Evolutionary conservation across 2,113 vertebrate genomes (phyloP), one percentile per base, ranked within the genome.

Genomic region (Paratilapia polleni): DNA sequence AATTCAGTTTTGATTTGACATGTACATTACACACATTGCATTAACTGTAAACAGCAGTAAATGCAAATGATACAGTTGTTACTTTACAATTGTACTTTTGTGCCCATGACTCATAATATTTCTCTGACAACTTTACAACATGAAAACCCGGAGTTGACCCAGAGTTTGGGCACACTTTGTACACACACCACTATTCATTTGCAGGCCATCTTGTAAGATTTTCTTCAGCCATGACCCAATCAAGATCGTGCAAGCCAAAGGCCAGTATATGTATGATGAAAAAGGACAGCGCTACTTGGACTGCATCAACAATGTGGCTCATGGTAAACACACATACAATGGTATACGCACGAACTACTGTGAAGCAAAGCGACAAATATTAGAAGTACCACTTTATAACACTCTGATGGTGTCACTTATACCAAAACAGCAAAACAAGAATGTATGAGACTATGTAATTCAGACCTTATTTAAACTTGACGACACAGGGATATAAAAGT

Each of bases 271-370:
- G 98, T 99, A 97, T 76, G 97, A 99, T 68, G 98, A 99, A 86
- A 97, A 94, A 58, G 97, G 96, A 3, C 94, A 95, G 31, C 95
- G 90, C 80, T 99, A 98, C 91, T 85, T 99, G 83, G 98, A 99
- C 76, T 99, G 98, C 91, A 98, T 99, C 94, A 99, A 99, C 95
- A 99, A 99, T 0, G 98, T 99, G 19, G 97, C 98, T 28, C 98
- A 99, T 4, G 98, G 98, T 99, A 95, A 95, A 90, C 19, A 34
- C 61, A 47, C 7, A 31, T 0, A 15, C 10, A 6, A 8, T 36
- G 15, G 3, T 34, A 4, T 20, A 19, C 47, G 8, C 24, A 43
- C 24, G 8, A 73, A 73, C 26, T 59, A 73, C 26, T 43, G 24
- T 26, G 14, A 57, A 28, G 38, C 28, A 54, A 28, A 70, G 41